Percentiles rank a stretch among this genome's conserved stretches.
phyloP scores from a whole-genome alignment of 2,797 vertebrate genomes.

The Basileuterus tristriatus region DNA sequence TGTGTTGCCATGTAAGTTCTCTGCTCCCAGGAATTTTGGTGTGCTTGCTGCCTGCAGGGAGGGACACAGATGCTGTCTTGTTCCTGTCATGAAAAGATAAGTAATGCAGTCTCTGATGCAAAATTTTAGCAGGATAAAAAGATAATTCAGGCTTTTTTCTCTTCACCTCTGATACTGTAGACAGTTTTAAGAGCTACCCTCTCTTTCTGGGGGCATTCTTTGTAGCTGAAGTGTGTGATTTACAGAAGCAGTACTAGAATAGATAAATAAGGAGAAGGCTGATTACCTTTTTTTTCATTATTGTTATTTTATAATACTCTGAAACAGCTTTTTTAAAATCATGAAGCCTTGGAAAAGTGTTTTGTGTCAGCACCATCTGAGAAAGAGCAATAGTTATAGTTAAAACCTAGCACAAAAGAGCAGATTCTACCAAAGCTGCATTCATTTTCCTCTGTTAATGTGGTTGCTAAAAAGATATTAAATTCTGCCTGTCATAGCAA shows the following conservation, averaged over 20 bases:
- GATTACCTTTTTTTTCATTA: not conserved
- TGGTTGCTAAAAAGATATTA: not conserved
- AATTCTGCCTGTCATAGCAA: not conserved
- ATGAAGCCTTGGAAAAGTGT: not conserved
- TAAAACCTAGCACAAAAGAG: not conserved
- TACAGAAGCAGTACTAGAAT: not conserved
- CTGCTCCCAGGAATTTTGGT: not conserved
- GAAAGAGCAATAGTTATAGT: not conserved
- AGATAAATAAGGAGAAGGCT: not conserved
- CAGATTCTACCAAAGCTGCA: not conserved
- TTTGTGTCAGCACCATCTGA: not conserved
- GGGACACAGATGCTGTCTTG: constrained; percentile 34
- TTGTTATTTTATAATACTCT: not conserved
- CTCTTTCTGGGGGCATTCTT: not conserved
- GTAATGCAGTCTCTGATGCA: not conserved
- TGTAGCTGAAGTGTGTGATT: not conserved
- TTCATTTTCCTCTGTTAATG: not conserved
- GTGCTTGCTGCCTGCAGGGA: constrained; percentile 16
- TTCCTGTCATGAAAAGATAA: constrained; percentile 7
- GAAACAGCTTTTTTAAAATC: not conserved
- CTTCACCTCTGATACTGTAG: not conserved
- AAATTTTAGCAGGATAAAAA: constrained; percentile 14
- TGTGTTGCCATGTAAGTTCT: constrained; percentile 27
- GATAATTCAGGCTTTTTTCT: not conserved
- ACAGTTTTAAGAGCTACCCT: not conserved